Base-by-base conservation (phyloP, 2,797 vertebrate genomes). In the Alca torda region DNA sequence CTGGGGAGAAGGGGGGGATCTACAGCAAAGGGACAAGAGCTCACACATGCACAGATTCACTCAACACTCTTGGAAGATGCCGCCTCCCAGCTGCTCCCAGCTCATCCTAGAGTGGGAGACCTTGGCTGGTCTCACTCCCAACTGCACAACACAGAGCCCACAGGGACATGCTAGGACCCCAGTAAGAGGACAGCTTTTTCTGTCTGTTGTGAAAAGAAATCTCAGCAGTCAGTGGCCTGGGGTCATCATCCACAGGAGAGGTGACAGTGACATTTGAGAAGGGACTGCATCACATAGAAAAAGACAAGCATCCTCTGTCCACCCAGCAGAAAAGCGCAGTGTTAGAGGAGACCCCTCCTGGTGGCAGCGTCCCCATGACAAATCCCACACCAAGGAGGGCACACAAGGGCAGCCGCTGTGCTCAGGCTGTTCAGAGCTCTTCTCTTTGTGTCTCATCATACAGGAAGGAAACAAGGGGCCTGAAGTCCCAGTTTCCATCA, bases 31-130 rank as follows among this genome's bases (percentile, higher is more conserved):
- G 5, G 31, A 54, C 19, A 45, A 63, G 37, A 43, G 10, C 41
- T 69, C 16, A 6, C 0, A 0, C 1, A 1, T 5, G 4, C 1
- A 2, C 17, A 10, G 48, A 16, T 39, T 65, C 18, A 14, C 56
- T 70, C 2, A 0, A 31, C 20, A 50, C 24, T 11, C 30, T 14
- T 41, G 16, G 54, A 43, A 82, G 45, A 39, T 19, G 16, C 30
- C 25, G 35, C 14, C 50, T 23, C 16, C 51, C 41, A 57, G 37
- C 28, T 20, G 20, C 61, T 57, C 43, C 50, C 43, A 60, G 31
- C 37, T 68, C 41, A 68, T 37, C 18, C 39, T 46, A 60, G 23
- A 9, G 14, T 37, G 13, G 41, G 78, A 72, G 16, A 43, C 23
- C 35, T 61, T 8, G 3, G 20, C 30, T 65, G 31, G 21, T 59